Conservation (phyloP, 2,888 invertebrate species). For the Ellobium chinense region DNA sequence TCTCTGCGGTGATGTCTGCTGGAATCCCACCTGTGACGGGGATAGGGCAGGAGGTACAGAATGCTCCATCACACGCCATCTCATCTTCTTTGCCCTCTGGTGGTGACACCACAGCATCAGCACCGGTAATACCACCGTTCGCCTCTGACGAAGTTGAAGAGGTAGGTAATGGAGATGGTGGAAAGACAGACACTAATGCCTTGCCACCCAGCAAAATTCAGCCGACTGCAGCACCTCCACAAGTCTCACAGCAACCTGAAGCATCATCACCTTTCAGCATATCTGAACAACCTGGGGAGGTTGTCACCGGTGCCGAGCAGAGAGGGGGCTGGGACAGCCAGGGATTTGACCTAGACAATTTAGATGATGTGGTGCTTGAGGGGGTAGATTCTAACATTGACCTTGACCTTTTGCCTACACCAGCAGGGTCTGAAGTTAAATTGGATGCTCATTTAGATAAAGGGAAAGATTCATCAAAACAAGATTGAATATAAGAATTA, state of each 20-base stretch:
- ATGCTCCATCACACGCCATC: no score
- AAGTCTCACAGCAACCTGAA: neutral
- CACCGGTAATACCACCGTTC: constrained; percentile 11
- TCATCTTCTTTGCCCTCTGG: no score
- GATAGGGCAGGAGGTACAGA: no score
- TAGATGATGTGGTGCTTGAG: constrained; percentile 11
- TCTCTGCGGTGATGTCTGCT: no score
- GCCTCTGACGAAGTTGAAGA: constrained; percentile 25
- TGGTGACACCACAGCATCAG: no score
- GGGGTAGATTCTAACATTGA: constrained; percentile 10
- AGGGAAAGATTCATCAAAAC: constrained; percentile 1
- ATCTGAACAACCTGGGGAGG: neutral
- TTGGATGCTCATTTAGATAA: neutral
- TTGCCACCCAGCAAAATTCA: no score
- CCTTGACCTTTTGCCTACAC: constrained; percentile 32
- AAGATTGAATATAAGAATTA: no score
- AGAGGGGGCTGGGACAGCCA: constrained; percentile 29
- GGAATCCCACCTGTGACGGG: no score
- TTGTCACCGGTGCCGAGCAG: neutral
- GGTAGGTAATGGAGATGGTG: neutral
- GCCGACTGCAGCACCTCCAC: neutral
- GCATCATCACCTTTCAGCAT: neutral
- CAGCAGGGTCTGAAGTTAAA: neutral
- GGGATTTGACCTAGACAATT: constrained; percentile 33
- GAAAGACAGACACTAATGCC: no score